These are phyloP conservation scores for Drosophila eohydei DNA, from an alignment of 2,888 invertebrate species.

Conservation along the genomic window DNA sequence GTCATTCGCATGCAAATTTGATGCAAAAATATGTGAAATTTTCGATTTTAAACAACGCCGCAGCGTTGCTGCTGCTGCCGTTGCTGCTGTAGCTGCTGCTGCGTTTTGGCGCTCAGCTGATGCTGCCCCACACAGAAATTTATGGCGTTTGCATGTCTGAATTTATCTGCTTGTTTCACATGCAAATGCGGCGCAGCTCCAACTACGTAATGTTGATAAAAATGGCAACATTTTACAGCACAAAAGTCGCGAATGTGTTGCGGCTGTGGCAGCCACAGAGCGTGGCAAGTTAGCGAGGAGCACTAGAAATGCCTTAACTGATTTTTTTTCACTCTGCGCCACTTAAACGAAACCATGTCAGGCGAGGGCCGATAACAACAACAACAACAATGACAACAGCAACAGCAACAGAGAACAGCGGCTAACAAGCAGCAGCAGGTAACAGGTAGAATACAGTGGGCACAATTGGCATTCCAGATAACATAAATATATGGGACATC, in stretches of 20 bases:
- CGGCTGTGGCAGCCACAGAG: conserved; percentile 22
- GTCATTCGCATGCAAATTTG: conserved; percentile 68
- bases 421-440: conserved; percentile 28
- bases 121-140: conserved; percentile 59
- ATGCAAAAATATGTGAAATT: conserved; percentile 79
- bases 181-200: conserved; percentile 70
- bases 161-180: conserved; percentile 80
- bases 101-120: conserved; percentile 33
- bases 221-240: conserved; percentile 71
- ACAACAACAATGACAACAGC: background rate
- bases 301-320: conserved; percentile 63
- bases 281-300: conserved; percentile 31
- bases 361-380: conserved; percentile 29
- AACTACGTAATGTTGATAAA: conserved; percentile 68
- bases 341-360: conserved; percentile 73
- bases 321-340: conserved; percentile 46
- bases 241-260: conserved; percentile 8
- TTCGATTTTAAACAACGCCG: conserved; percentile 73
- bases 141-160: conserved; percentile 78
- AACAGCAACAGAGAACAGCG: background rate
- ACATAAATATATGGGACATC: background rate
- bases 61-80: conserved; percentile 24
- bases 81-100: conserved; percentile 18
- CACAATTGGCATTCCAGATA: background rate
- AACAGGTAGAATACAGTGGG: conserved; percentile 32